Base-by-base conservation (phyloP, 2,888 invertebrate genomes). In the Hipparchia sbordonii region DNA sequence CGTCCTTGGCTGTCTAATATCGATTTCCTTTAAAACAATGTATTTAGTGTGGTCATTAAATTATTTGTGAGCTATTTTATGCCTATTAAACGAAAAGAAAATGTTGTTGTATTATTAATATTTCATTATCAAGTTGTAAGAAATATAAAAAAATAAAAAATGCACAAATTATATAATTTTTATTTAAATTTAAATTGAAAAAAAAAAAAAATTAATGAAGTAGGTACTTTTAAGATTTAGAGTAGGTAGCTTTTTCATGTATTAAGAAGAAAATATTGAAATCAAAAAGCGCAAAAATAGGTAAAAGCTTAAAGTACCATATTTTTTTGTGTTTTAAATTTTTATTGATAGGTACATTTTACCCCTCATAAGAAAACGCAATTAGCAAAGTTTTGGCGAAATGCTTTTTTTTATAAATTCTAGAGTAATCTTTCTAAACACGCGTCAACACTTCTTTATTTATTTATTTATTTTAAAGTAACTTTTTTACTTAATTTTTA, bases 1-100 rank as follows among this genome's bases (percentile, higher is more conserved):
- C 69, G 69, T 61, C 69, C 69, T 69, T 52, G 61, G 48, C 10
- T 7, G 8, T 13, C 12, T 10, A 52, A 39, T 63, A 70, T 70
- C 10, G 70, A 70, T 56, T 56, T 63, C 61, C 33, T 33, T 2
- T 33, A 12, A 33, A 51, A 39, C n/a, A 60, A 33, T 61, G 6
- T 59, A 59, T 45, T 45, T 45, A 45, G 6, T 12, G 45, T 61
- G 39, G 12, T 39, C 12, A 61, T 39, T 61, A 48, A 63, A n/a
- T 48, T 48, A 48, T 51, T 63, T 63, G 12, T 61, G 5, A 45
- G 39, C 39, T n/a, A 45, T 61, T 48, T 63, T 63, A 7, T 63
- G 10, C 51, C 23, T 48, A 12, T 61, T 39, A 12, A 12, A 52
- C 3, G 10, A 51, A 10, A 12, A 12, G 23, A 56, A 56, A 56